A percentile compares a stretch with the other conserved stretches of the same genome.
phyloP scores from a whole-genome alignment of 1,140 invertebrate genomes.

The Drosophila obscura region DNA sequence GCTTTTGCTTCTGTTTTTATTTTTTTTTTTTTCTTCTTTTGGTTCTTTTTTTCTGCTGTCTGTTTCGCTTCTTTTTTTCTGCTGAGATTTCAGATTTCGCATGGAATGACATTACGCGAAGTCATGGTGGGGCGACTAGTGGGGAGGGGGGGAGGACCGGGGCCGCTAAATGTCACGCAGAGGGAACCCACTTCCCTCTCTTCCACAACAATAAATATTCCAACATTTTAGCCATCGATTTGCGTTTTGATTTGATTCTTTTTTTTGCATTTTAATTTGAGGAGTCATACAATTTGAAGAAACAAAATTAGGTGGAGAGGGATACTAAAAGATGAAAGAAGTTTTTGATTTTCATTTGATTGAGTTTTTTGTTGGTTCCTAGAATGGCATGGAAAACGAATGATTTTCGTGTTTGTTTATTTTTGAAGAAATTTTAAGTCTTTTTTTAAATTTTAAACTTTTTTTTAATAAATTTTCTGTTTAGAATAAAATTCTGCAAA shows the following conservation, averaged over 20 bases:
- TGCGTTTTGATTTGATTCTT: conserved; percentile 35
- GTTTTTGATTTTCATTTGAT: no score
- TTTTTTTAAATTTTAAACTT: no score
- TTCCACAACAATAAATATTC: conserved; percentile 25
- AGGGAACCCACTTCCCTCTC: conserved; percentile 6
- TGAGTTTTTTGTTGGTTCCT: no score
- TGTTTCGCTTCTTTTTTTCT: conserved; percentile 6
- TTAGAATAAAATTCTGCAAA: no score
- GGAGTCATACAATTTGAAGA: not conserved
- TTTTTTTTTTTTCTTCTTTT: conserved; percentile 12
- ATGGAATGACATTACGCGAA: conserved; percentile 41
- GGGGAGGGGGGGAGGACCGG: no score
- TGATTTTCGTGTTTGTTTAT: no score
- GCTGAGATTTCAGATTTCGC: conserved; percentile 41
- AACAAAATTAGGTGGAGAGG: conserved; percentile 13
- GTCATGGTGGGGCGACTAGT: no score
- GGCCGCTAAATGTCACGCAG: conserved; percentile 36
- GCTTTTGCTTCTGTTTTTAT: conserved; percentile 21
- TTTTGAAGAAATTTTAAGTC: no score
- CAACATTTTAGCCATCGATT: conserved; percentile 31
- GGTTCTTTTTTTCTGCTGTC: conserved; percentile 16
- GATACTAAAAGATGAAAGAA: no score
- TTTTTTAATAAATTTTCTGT: no score
- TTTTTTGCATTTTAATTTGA: conserved; percentile 26
- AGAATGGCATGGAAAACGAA: no score